Conservation (phyloP, 2,113 vertebrate species). For the Eulemur macaco region DNA sequence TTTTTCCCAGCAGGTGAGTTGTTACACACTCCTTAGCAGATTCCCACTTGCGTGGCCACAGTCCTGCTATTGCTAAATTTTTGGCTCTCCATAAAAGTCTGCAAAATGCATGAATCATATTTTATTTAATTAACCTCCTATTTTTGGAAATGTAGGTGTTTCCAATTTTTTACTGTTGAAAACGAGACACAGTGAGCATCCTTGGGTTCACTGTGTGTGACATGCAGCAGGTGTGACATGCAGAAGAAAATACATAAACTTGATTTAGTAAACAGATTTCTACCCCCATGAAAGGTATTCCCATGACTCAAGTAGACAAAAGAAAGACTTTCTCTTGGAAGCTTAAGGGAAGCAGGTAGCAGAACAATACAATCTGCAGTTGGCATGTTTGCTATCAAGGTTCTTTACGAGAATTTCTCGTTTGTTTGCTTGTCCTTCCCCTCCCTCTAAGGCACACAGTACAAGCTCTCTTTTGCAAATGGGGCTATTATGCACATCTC, state of each 20-base stretch:
- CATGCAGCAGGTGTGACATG: not conserved
- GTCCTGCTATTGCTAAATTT: not conserved
- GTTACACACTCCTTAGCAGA: no score
- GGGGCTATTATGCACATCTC: not conserved
- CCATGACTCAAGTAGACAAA: not conserved
- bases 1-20: no score
- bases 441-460: not conserved
- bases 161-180: not conserved
- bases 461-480: not conserved
- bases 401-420: not conserved
- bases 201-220: not conserved
- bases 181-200: not conserved
- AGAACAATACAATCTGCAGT: not conserved
- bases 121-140: not conserved
- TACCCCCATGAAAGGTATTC: not conserved
- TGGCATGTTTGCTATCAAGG: not conserved
- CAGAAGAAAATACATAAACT: constrained; percentile 40
- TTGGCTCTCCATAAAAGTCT: not conserved
- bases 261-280: not conserved
- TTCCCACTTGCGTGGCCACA: no score
- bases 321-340: not conserved
- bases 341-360: not conserved
- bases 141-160: not conserved
- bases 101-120: not conserved
- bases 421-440: not conserved